Evolutionary conservation across 2,113 vertebrate species (phyloP), one percentile per base, ranked within the genome.

Genomic region (Notarius lentiginosus): DNA sequence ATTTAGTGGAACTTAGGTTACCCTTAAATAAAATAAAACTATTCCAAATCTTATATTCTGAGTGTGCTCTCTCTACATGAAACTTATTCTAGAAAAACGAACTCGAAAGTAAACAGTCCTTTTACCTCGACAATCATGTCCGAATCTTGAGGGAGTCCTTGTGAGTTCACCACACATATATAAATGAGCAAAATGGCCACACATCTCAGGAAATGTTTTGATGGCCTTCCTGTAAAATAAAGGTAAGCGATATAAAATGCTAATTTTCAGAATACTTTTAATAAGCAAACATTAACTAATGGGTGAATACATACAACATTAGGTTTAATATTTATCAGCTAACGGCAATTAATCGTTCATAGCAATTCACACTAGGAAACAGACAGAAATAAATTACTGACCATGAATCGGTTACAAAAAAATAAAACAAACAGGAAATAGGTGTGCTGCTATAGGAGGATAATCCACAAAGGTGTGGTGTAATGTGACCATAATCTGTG

Each of bases 111-210:
- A 75, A 77, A 24, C 51, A 14, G 7, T 27, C 1, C 10, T 15
- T 55, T 79, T 79, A 79, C 76, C 76, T 55, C 10, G 30, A 7
- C 1, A 10, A 15, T 14, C 49, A 7, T 24, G 12, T 79, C 49
- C 27, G 76, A 55, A 55, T 55, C 11, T 12, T 79, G 11, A 30
- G 5, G 76, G 51, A 4, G n/a, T 30, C 7, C 53, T 22, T 79
- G 24, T 58, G 76, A 56, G 76, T 58, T 30, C 24, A 30, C n/a
- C 24, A 79, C n/a, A 30, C 15, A 30, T 3, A 30, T 2, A 56
- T 27, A n/a, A 27, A 79, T 79, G 17, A 79, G n/a, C 77, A 56
- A 58, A 27, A 79, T 79, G 24, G 77, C n/a, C n/a, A 27, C n/a
- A 58, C 12, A 79, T 55, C 8, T 58, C 24, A 56, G 77, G 22